Evolutionary conservation across 2,797 vertebrate species (phyloP).

Genomic region (Notolabrus celidotus): DNA sequence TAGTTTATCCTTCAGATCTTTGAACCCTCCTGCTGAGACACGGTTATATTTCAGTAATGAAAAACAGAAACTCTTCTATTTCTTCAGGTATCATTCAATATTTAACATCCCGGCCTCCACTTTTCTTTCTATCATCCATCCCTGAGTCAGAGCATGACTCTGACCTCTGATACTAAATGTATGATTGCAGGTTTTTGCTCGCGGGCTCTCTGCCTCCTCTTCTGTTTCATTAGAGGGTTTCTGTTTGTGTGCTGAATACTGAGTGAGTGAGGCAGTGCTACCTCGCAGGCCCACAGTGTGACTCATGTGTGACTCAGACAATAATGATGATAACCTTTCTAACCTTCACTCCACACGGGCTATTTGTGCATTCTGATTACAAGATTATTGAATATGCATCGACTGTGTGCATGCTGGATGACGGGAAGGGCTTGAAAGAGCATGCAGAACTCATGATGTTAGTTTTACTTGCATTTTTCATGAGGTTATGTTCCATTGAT

Average conservation of each 20-base stretch:
- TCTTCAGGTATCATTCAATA: conserved; percentile 23
- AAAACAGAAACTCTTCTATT: neutral
- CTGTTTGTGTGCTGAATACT: conserved; percentile 30
- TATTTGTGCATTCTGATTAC: conserved; percentile 37
- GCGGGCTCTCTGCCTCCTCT: neutral
- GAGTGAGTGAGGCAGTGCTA: conserved; percentile 3
- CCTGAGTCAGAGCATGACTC: conserved; percentile 33
- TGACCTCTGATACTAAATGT: conserved; percentile 32
- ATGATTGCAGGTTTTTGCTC: conserved; percentile 29
- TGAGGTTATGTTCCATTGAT: neutral
- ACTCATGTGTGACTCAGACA: conserved; percentile 21
- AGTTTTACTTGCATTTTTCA: too few relatives aligned
- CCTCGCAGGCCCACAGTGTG: neutral
- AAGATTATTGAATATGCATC: conserved; percentile 33
- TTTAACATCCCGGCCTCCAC: conserved; percentile 21
- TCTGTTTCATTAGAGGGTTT: conserved; percentile 3
- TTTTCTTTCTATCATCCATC: neutral
- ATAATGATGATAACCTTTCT: conserved; percentile 26
- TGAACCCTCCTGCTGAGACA: neutral
- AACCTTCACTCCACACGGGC: conserved; percentile 12
- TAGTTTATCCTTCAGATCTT: neutral
- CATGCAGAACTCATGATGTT: too few relatives aligned
- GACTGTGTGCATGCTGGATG: neutral
- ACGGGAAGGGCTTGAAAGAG: too few relatives aligned
- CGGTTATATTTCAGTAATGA: neutral